Conservation (phyloP, 2,888 invertebrate species). For the Cetonia aurata region DNA sequence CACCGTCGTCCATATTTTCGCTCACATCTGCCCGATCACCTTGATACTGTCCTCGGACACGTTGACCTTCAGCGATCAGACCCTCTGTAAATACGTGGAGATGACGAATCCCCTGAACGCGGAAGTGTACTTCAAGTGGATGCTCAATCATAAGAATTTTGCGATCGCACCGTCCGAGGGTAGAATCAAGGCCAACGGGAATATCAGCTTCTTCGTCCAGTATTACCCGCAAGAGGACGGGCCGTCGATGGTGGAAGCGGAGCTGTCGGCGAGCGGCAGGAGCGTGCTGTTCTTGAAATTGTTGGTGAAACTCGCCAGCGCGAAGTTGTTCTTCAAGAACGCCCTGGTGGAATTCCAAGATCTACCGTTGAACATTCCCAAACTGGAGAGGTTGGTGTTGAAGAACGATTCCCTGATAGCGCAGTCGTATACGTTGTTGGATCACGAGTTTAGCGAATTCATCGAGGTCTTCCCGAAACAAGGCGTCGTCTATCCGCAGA, state of each 20-base stretch:
- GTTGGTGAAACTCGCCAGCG: not conserved
- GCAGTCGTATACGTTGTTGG: not conserved
- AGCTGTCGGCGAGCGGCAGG: slow-evolving; percentile 61
- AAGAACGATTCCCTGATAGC: slow-evolving; percentile 49
- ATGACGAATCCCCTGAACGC: slow-evolving; percentile 71
- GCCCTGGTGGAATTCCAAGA: slow-evolving; percentile 56
- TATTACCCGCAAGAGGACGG: slow-evolving; percentile 55
- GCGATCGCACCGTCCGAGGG: slow-evolving; percentile 69
- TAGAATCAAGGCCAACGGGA: slow-evolving; percentile 68
- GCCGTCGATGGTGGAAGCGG: slow-evolving; percentile 56
- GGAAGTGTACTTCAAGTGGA: slow-evolving; percentile 68
- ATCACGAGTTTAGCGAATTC: not conserved
- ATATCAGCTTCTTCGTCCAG: slow-evolving; percentile 67
- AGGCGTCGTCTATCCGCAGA: slow-evolving; percentile 10
- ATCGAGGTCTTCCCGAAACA: not conserved
- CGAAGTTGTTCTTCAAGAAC: slow-evolving; percentile 47
- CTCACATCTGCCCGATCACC: slow-evolving; percentile 63
- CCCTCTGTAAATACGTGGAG: slow-evolving; percentile 66
- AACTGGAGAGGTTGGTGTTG: slow-evolving; percentile 51
- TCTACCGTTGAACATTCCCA: slow-evolving; percentile 62
- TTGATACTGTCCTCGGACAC: slow-evolving; percentile 58
- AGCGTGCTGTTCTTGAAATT: slow-evolving; percentile 51
- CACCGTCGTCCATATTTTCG: slow-evolving; percentile 64
- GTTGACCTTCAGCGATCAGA: slow-evolving; percentile 61
- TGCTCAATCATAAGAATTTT: slow-evolving; percentile 68